phyloP scores from a whole-genome alignment of 2,888 invertebrate genomes.

The Leptinotarsa juncta region DNA sequence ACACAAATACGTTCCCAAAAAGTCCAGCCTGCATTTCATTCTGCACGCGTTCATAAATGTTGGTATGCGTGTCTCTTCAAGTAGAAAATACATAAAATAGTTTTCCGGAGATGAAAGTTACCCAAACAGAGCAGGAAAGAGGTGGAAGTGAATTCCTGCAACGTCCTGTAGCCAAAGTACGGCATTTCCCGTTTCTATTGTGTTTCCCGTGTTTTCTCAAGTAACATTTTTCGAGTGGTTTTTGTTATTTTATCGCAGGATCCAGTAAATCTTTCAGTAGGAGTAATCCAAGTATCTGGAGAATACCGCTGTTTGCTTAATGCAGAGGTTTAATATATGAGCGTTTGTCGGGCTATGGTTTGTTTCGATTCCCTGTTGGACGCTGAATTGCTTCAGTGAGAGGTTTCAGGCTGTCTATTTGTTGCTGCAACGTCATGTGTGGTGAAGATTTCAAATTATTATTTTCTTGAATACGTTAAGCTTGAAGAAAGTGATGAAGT shows the following conservation, averaged over 20 bases:
- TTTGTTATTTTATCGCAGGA: conserved; percentile 37
- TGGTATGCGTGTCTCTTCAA: conserved; percentile 33
- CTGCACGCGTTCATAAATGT: conserved; percentile 30
- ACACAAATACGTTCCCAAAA: neutral
- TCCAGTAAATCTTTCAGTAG: conserved; percentile 35
- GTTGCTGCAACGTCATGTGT: neutral
- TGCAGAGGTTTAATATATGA: conserved; percentile 18
- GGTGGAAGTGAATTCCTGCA: conserved; percentile 53
- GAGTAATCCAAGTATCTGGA: conserved; percentile 21
- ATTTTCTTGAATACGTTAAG: too few relatives aligned
- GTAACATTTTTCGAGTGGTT: conserved; percentile 39
- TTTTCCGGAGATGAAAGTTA: conserved; percentile 37
- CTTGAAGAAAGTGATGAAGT: too few relatives aligned
- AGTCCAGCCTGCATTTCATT: conserved; percentile 18
- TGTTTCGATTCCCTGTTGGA: neutral
- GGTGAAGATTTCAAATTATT: neutral
- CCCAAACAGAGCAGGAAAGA: conserved; percentile 50
- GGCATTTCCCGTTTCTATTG: conserved; percentile 56
- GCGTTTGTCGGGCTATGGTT: neutral
- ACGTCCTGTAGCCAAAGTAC: conserved; percentile 55
- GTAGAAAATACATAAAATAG: conserved; percentile 41
- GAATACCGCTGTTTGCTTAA: conserved; percentile 15
- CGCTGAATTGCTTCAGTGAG: neutral
- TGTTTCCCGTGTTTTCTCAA: conserved; percentile 48
- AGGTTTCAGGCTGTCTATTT: neutral